Base-by-base conservation (phyloP, 2,888 invertebrate species). In the Lasioglossum morio region DNA sequence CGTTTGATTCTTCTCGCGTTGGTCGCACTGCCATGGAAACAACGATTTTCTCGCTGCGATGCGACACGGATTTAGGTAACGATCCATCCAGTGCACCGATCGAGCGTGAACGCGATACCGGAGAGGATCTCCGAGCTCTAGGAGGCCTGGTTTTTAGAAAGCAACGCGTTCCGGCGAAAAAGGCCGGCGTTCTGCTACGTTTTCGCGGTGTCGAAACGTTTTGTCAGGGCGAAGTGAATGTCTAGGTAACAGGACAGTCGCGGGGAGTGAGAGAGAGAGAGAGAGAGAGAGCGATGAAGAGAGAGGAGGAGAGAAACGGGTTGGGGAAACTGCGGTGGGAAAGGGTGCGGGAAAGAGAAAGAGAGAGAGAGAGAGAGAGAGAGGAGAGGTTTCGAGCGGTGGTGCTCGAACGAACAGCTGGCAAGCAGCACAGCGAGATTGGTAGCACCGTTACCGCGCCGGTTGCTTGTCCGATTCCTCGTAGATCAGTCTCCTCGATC, bases 381-480 rank as follows among this genome's bases (percentile, higher is more conserved):
- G 60, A 48, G 53, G 16, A 70, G 82, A 72, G 81, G 72, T 79
- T 81, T 81, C 78, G 12, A 63, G 70, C 27, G 69, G 70, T 30
- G 77, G 77, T 82, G 73, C 81, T 63, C 76, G 66, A 75, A n/a
- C 83, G 84, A 92, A 91, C 93, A 92, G 91, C 91, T 92, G 92
- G 93, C 91, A 91, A 90, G 86, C 92, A 90, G 86, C 92, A 63
- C 63, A 89, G 89, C 89, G 80, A 89, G 88, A 88, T 86, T 86
- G 86, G 88, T 89, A 87, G 89, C 89, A 91, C 92, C 92, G 93
- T 93, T 92, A 93, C 82, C 78, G 79, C 74, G 63, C 63, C 63
- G 77, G 72, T 79, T 87, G 72, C 80, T 87, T 84, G 85, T 84
- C 84, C 87, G 87, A 91, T 88, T 88, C 89, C 83, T 91, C 88